phyloP scores from a whole-genome alignment of 2,113 vertebrate genomes.

The Zingel zingel region DNA sequence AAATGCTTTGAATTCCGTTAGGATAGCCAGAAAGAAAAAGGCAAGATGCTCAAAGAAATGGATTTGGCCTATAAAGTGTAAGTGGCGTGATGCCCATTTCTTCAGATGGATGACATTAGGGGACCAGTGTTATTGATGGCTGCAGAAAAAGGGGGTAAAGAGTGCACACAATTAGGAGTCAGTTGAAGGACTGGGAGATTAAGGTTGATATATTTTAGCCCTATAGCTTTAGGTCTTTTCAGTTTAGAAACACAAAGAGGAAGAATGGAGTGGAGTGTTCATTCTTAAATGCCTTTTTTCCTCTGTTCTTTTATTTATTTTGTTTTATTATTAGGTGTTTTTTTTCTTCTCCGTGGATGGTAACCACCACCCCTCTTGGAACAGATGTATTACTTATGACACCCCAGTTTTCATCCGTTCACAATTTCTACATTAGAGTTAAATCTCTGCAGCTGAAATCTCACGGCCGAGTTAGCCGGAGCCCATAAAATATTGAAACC shows the following conservation, averaged over 20 bases:
- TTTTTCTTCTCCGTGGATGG: slow-evolving; percentile 74
- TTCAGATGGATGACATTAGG: slow-evolving; percentile 89
- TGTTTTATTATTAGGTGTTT: slow-evolving; percentile 52
- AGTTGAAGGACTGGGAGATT: slow-evolving; percentile 90
- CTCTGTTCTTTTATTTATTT: slow-evolving; percentile 65
- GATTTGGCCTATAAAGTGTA: slow-evolving; percentile 92
- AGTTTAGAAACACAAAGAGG: slow-evolving; percentile 93
- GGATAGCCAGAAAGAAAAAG: slow-evolving; percentile 89
- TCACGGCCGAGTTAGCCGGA: slow-evolving; percentile 98
- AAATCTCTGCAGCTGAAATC: slow-evolving; percentile 99
- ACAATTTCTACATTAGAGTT: slow-evolving; percentile 99
- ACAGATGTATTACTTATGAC: slow-evolving; percentile 99
- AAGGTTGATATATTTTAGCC: slow-evolving; percentile 85
- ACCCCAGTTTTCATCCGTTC: slow-evolving; percentile 98
- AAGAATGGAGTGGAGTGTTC: slow-evolving; percentile 90
- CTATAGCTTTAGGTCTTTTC: slow-evolving; percentile 93
- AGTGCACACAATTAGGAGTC: slow-evolving; percentile 92
- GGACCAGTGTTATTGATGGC: slow-evolving; percentile 87
- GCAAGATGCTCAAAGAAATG: slow-evolving; percentile 90
- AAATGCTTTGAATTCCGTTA: slow-evolving; percentile 98
- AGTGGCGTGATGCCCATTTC: slow-evolving; percentile 90
- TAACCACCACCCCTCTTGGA: slow-evolving; percentile 89
- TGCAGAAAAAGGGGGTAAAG: slow-evolving; percentile 85
- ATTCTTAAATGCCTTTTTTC: slow-evolving; percentile 92
- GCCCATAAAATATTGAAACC: slow-evolving; percentile 99